Conservation (phyloP, 2,888 invertebrate genomes). For the Melipona beecheii region DNA sequence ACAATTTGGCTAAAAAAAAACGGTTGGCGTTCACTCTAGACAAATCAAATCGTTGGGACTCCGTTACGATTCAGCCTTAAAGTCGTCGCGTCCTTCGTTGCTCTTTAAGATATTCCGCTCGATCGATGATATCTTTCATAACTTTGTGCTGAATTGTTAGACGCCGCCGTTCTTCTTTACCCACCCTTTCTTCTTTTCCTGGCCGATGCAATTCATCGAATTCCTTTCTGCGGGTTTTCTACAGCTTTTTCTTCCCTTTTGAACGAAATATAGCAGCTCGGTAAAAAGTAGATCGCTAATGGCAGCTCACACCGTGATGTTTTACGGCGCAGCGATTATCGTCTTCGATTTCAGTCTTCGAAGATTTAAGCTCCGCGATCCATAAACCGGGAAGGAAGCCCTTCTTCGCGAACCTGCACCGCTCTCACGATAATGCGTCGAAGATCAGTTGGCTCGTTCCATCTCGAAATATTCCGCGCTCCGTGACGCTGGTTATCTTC, state of each 20-base stretch:
- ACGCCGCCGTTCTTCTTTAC: slow-evolving; percentile 54
- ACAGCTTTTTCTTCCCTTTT: too few species aligned
- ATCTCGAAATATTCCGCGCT: not conserved
- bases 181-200: slow-evolving; percentile 34
- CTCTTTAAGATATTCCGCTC: slow-evolving; percentile 72
- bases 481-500: not conserved
- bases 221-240: not conserved
- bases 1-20: not conserved
- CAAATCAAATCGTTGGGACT: not conserved
- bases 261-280: too few species aligned
- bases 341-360: too few species aligned
- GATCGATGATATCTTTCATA: slow-evolving; percentile 80
- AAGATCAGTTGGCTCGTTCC: not conserved
- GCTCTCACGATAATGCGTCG: not conserved
- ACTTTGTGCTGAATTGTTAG: slow-evolving; percentile 74
- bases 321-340: too few species aligned
- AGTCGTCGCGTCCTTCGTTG: slow-evolving; percentile 18
- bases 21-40: not conserved
- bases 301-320: too few species aligned
- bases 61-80: slow-evolving; percentile 11
- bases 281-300: too few species aligned
- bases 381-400: not conserved
- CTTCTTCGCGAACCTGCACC: not conserved
- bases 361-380: too few species aligned
- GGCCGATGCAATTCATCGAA: slow-evolving; percentile 40